These are phyloP conservation scores for Mesorhabditis spiculigera DNA, from an alignment of 2,888 invertebrate species.

Conservation along the genomic window DNA sequence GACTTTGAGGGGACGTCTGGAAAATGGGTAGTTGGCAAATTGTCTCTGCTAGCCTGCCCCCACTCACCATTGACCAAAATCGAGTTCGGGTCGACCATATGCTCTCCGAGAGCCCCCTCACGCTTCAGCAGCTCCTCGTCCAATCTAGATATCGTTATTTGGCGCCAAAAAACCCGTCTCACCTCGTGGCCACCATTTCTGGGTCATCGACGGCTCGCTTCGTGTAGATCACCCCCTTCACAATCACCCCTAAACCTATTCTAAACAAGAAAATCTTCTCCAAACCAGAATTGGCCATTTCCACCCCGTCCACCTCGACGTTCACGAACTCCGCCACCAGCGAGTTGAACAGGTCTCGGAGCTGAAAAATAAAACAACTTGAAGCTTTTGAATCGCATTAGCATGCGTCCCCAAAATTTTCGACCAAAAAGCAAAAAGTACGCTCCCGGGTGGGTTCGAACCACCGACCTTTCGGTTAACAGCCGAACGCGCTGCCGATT, in stretches of 20 bases:
- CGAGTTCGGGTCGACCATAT: not conserved
- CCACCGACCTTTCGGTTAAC: conserved; percentile 56
- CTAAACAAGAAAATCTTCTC: not conserved
- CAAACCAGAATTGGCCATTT: not conserved
- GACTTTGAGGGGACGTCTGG: conserved; percentile 1
- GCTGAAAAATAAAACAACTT: not conserved
- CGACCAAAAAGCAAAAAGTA: conserved; percentile 10
- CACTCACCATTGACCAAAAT: not conserved
- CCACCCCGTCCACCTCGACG: not conserved
- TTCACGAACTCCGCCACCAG: not conserved
- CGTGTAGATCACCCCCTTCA: conserved; percentile 4
- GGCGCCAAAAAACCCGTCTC: not conserved
- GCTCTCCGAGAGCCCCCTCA: conserved; percentile 1
- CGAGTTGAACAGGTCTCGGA: not conserved
- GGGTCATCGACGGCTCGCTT: conserved; percentile 2
- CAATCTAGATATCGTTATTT: not conserved
- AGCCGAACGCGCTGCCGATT: conserved; percentile 52
- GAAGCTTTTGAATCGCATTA: too few species aligned
- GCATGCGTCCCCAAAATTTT: too few species aligned
- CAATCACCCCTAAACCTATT: not conserved
- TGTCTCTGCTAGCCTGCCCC: not conserved
- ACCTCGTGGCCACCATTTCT: not conserved
- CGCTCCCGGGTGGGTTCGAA: conserved; percentile 50
- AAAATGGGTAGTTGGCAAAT: not conserved
- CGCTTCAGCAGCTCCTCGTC: not conserved